Evolutionary conservation across 2,888 invertebrate species (phyloP), one percentile per base, ranked within the genome.

Genomic region (Coronaproctus castanopsis): DNA sequence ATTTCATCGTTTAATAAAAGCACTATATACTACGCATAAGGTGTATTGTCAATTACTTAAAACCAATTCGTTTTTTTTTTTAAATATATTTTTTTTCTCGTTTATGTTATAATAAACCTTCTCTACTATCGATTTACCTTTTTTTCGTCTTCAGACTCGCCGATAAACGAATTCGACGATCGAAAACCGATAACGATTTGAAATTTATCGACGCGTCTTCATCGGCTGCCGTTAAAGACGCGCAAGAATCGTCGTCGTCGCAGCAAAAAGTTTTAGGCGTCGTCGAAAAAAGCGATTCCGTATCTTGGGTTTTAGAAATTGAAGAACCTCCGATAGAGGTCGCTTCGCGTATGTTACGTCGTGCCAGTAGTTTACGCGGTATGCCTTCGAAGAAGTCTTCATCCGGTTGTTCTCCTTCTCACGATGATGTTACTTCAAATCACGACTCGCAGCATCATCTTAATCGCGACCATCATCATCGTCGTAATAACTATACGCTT

Each of bases 221-320:
- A 1, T 21, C 57, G n/a, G 22, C 58, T 3, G 19, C 50, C 3
- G 49, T 50, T 21, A 21, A 50, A 20, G 80, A 83, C 1, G 76
- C 79, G 10, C 81, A 85, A 20, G n/a, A n/a, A n/a, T 14, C 36
- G 36, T 5, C 14, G 36, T 5, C 5, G 14, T 36, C 36, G 5
- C 5, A 5, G 5, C 85, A 85, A 14, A 81, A 84, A 65, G 82
- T 88, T 23, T 87, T 87, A 68, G 86, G 83, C 18, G 82, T 89
- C 63, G 85, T 88, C 1, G 85, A 87, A 70, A 87, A 88, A 70
- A 83, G 81, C 59, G 88, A 87, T 70, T 88, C 87, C 0, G 86
- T 89, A 50, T 86, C 87, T 67, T 89, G 86, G 81, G 86, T 88
- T 20, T 74, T 88, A 24, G 87, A 88, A 70, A 82, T 89, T 69